Base-by-base conservation (phyloP, 2,113 vertebrate genomes). In the Lasiurus borealis region DNA sequence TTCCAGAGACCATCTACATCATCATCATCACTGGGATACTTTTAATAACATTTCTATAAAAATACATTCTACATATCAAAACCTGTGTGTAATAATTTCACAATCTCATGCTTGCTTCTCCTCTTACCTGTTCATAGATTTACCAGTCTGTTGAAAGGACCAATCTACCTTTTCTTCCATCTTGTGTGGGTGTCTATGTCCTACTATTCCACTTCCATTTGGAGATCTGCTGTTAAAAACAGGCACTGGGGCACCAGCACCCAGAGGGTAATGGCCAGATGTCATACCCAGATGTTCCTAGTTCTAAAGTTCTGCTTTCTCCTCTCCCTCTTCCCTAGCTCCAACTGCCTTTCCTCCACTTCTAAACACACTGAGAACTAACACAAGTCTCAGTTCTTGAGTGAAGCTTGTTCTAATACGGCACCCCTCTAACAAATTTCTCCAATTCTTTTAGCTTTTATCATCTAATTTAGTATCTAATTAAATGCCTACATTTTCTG, bases 361-460 rank as follows among this genome's bases (percentile, higher is more conserved):
- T 76, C 44, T 8, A 86, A 86, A 15, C 19, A 66, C 57, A 40
- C 2, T 64, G 29, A 94, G 25, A 77, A 8, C 36, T 84, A 81
- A 73, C 25, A 23, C 13, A 73, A 44, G 36, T 68, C 16, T 96
- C n/a, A 59, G 25, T 19, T 75, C 6, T 57, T 66, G 25, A 19
- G 44, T 21, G 25, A 81, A 68, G n/a, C 3, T 62, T 16, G 18
- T 73, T 25, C 48, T 52, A 66, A 57, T 72, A 29, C 14, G 16
- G 15, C 10, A 31, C 0, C 14, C 19, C 5, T 76, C n/a, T 13
- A n/a, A 72, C 5, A 44, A 59, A 76, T 94, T 80, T 90, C 15
- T 93, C 16, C 11, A 93, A 34, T 86, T 75, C 44, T 86, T 93
- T 75, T n/a, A 46, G 11, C 62, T 94, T 95, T 84, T 75, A 48